Conservation (phyloP, 1,140 invertebrate genomes). For the Bilobella aurantiaca region DNA sequence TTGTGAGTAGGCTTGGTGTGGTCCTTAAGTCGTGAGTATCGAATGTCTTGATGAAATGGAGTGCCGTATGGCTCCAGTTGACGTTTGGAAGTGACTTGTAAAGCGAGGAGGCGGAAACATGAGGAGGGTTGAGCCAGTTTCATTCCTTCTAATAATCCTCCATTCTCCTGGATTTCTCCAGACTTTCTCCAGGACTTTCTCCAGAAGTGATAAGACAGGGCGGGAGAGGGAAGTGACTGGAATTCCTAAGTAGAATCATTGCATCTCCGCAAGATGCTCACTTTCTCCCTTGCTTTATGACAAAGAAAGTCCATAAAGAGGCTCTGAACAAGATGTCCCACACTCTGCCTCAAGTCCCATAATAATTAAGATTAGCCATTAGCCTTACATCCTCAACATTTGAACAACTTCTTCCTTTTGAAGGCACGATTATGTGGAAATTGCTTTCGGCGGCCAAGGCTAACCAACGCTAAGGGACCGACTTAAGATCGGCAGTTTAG, state of each 20-base stretch:
- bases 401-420: neutral
- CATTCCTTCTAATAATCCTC: neutral
- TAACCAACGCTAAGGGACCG: too few relatives aligned
- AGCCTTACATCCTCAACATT: neutral
- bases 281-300: slow-evolving; percentile 8
- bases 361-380: slow-evolving; percentile 9
- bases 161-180: neutral
- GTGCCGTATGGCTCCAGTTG: neutral
- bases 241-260: slow-evolving; percentile 1
- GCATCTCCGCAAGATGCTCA: neutral
- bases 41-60: neutral
- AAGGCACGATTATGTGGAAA: neutral
- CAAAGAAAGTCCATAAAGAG: slow-evolving; percentile 1
- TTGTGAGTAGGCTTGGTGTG: too few relatives aligned
- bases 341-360: slow-evolving; percentile 2
- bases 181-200: neutral
- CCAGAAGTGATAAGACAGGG: neutral
- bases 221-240: neutral
- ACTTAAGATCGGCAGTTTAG: too few relatives aligned
- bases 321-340: neutral
- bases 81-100: neutral
- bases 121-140: neutral
- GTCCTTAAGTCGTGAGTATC: neutral
- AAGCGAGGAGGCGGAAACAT: neutral
- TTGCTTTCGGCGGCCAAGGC: neutral